Evolutionary conservation across 2,888 invertebrate species (phyloP), one percentile per base, ranked within the genome.

Genomic region (Eupsilia transversa): DNA sequence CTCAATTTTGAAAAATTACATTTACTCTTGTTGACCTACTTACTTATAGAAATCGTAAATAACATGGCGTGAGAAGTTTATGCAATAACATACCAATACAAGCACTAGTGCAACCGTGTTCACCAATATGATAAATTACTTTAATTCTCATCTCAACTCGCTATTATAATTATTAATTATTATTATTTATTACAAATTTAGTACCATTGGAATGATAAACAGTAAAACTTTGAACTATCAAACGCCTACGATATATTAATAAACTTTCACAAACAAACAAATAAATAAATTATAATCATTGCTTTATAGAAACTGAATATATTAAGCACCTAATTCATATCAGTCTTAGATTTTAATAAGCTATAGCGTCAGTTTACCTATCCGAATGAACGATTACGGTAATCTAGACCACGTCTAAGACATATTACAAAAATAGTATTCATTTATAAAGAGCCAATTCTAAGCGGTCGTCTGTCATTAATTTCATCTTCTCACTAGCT

Each of bases 301-400:
- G 67, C 64, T 74, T 30, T 61, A 61, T 49, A 69, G 70, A 82
- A 82, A 87, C 80, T 82, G 83, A 85, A 85, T 79, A 83, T 77
- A 79, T 84, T 86, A 91, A 93, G 91, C 93, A 92, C 93, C 93
- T 90, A 90, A 90, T 83, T 91, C 84, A 86, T 85, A 90, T 93
- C 93, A 93, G 92, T 93, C 93, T 93, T 93, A 86, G 88, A 91
- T 87, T 88, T 88, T 89, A 89, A 87, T 89, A 89, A 87, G 85
- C 83, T 88, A 85, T 68, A 76, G 74, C 54, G 75, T 87, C 74
- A 38, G 52, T 72, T 66, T 68, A 82, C 77, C 67, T 75, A 67
- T 68, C 60, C 57, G 66, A 74, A 69, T 70, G 20, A 78, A 74
- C 67, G 76, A 76, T 72, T 63, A 65, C 54, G 74, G 79, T 75